Base-by-base conservation (phyloP, 1,140 invertebrate genomes). In the Drosophila mayri region DNA sequence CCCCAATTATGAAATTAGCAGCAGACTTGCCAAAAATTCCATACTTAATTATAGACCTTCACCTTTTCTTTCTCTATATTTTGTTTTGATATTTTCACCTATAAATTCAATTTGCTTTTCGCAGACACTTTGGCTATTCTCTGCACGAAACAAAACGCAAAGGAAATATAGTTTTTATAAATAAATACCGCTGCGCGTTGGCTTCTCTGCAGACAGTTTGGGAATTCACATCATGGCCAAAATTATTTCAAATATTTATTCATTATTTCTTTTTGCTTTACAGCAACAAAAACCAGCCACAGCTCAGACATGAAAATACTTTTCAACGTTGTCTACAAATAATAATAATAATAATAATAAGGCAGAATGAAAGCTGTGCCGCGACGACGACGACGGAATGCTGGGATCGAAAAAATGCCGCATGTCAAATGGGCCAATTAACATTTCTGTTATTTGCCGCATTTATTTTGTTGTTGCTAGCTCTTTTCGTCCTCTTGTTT, bases 351-450 rank as follows among this genome's bases (percentile, higher is more conserved):
- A 82, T 65, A 71, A 81, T 66, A 79, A 68, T 46, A 46, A 46
- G 20, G 35, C 52, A 66, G 66, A 90, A 81, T 90, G 85, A 90
- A 88, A 84, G 85, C 85, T 74, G 68, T 54, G 58, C 47, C 67
- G 63, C 57, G 14, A 47, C 44, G 4, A 46, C 44, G 37, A 60
- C 49, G 43, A 59, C 60, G 60, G 67, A 78, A 75, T 59, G 63
- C 22, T 52, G 38, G 57, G 60, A 46, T 59, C 62, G 30, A 72
- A 84, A 81, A 79, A 90, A 90, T 85, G 85, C 85, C 81, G 78
- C 85, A 90, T 85, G 85, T 90, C 85, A 90, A 90, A 90, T 90
- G 85, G 81, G 86, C 86, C 85, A 90, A 90, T 90, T 90, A 90
- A 90, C 85, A 90, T 90, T 90, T 90, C 71, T 90, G 81, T 90